phyloP scores from a whole-genome alignment of 2,888 invertebrate species.

The Acanthosepion esculentum region DNA sequence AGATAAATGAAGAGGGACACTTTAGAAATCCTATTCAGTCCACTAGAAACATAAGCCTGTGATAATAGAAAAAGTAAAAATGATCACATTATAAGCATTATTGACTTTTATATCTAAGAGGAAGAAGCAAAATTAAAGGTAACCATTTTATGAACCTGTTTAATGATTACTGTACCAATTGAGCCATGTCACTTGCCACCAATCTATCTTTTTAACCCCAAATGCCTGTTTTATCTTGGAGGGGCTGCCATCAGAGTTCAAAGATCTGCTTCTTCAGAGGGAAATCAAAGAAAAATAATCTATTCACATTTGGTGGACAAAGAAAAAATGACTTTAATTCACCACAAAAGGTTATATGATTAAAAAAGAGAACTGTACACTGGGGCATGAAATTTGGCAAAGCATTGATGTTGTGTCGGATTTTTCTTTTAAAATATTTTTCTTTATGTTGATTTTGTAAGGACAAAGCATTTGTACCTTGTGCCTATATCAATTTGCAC shows the following conservation, averaged over 20 bases:
- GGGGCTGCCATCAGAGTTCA: background rate
- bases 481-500: background rate
- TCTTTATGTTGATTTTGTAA: background rate
- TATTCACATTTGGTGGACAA: background rate
- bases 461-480: background rate
- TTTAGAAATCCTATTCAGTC: background rate
- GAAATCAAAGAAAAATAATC: background rate
- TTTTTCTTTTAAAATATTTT: background rate
- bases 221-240: background rate
- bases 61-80: background rate
- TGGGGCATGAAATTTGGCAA: conserved; percentile 2
- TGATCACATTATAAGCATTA: background rate
- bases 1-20: background rate
- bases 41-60: too few species aligned
- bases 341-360: background rate
- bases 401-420: background rate
- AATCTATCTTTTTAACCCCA: background rate
- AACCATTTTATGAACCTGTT: background rate
- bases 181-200: background rate
- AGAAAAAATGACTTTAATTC: background rate
- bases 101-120: background rate
- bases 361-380: background rate
- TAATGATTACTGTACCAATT: conserved; percentile 16
- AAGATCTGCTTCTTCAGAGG: background rate
- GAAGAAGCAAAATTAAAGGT: background rate